phyloP scores from a whole-genome alignment of 2,797 vertebrate genomes.

The Channa striata region DNA sequence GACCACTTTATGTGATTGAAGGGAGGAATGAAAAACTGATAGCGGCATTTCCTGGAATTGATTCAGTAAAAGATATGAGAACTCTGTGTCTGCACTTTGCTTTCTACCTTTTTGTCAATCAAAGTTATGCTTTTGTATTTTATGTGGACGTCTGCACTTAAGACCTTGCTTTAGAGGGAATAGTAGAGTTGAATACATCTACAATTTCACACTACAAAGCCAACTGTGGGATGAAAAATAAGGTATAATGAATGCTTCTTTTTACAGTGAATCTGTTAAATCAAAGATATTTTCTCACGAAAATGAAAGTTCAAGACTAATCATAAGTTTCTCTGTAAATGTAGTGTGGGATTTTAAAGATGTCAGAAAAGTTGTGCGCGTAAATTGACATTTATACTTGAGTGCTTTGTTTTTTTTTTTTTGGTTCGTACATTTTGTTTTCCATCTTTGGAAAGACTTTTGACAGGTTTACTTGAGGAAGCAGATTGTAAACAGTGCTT shows the following conservation, averaged over 20 bases:
- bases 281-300: neutral
- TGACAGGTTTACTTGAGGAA: neutral
- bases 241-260: conserved; percentile 8
- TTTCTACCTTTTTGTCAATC: conserved; percentile 52
- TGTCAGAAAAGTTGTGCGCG: neutral
- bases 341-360: neutral
- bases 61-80: conserved; percentile 54
- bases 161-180: conserved; percentile 40
- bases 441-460: neutral
- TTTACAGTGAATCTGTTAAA: conserved; percentile 3
- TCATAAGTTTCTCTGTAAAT: neutral
- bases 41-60: conserved; percentile 46
- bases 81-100: conserved; percentile 51
- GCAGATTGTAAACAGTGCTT: neutral
- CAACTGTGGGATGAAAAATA: neutral
- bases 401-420: neutral
- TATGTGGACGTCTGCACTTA: conserved; percentile 36
- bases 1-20: conserved; percentile 76
- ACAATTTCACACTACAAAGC: conserved; percentile 22
- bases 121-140: conserved; percentile 61
- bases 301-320: neutral
- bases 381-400: neutral
- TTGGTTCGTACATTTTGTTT: neutral
- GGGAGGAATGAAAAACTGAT: conserved; percentile 60
- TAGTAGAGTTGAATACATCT: conserved; percentile 18